phyloP scores from a whole-genome alignment of 2,113 vertebrate genomes.

The Cyanistes caeruleus region DNA sequence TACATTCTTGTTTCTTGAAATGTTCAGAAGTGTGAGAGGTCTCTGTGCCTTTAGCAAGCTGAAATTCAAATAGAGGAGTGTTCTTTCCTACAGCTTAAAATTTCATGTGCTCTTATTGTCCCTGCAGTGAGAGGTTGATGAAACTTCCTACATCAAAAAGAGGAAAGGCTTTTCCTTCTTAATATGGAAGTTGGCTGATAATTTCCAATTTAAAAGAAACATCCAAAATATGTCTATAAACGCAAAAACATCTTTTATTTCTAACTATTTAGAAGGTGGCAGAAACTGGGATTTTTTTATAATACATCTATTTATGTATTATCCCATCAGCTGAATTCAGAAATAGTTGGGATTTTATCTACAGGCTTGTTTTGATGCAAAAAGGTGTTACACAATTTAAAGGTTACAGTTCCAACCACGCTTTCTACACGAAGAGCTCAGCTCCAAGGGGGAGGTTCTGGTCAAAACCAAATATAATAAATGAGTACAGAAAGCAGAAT shows the following conservation, averaged over 20 bases:
- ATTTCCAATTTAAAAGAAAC: neutral
- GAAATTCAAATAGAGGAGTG: neutral
- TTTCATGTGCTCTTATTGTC: neutral
- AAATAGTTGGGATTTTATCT: neutral
- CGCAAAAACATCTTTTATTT: neutral
- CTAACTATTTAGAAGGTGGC: neutral
- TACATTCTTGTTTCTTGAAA: neutral
- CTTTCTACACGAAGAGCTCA: neutral
- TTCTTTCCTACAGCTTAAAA: neutral
- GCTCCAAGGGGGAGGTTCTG: neutral
- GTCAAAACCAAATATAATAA: neutral
- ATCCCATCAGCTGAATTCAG: neutral
- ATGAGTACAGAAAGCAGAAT: neutral
- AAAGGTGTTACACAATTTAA: neutral
- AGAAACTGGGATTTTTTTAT: neutral
- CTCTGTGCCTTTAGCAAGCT: neutral
- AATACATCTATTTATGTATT: neutral
- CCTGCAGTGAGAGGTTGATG: neutral
- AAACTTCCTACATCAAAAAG: neutral
- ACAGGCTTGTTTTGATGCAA: neutral
- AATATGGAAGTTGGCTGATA: neutral
- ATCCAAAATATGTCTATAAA: neutral
- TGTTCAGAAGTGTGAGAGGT: accelerated
- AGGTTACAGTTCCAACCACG: neutral
- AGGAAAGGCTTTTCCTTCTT: neutral